Evolutionary conservation across 2,888 invertebrate species (phyloP).

Genomic region (Sarcophaga variegata): DNA sequence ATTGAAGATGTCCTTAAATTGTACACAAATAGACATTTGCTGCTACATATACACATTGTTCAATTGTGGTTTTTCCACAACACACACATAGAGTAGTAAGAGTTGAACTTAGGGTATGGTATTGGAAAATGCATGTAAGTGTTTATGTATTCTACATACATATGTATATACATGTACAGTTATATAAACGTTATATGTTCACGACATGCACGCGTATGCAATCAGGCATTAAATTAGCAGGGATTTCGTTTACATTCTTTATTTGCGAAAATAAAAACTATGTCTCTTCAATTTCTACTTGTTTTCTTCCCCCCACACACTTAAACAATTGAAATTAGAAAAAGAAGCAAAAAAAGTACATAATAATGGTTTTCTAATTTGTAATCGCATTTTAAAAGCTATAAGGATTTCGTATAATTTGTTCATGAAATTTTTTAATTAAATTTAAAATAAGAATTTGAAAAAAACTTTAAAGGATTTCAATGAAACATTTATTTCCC

Average conservation of each 20-base stretch:
- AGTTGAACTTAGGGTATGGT: neutral
- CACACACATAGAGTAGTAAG: neutral
- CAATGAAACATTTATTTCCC: too few relatives aligned
- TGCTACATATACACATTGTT: neutral
- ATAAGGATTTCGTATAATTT: neutral
- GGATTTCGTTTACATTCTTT: conserved; percentile 25
- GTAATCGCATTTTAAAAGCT: conserved; percentile 34
- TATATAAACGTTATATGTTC: conserved; percentile 42
- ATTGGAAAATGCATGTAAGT: neutral
- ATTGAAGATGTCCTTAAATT: conserved; percentile 44
- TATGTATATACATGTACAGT: neutral
- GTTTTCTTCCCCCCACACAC: neutral
- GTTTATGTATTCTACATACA: neutral
- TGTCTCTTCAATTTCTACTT: conserved; percentile 25
- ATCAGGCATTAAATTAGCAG: conserved; percentile 65
- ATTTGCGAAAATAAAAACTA: conserved; percentile 36
- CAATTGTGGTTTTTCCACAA: conserved; percentile 37
- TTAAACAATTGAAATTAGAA: neutral
- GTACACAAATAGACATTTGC: neutral
- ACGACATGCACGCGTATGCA: conserved; percentile 55
- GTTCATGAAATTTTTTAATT: neutral
- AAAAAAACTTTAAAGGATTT: neutral
- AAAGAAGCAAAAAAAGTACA: neutral
- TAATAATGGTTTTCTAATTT: conserved; percentile 45
- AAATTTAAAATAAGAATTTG: neutral